A percentile compares a stretch with the other conserved stretches of the same genome.
These are phyloP conservation scores for Columba livia DNA, from an alignment of 2,113 vertebrate species.

Conservation along the genomic window DNA sequence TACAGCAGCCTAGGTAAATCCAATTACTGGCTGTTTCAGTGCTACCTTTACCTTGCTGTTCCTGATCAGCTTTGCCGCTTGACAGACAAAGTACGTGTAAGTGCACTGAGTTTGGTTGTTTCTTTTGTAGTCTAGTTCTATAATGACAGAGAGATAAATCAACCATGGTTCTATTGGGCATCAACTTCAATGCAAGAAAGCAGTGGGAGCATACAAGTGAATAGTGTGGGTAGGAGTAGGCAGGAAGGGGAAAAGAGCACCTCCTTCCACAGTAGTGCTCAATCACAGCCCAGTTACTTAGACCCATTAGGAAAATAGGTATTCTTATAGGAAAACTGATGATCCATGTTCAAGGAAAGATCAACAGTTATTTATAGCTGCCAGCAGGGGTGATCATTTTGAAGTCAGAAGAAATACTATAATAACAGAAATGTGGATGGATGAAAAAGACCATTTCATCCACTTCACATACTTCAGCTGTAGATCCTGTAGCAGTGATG, in stretches of 20 bases:
- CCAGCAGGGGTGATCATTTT: neutral
- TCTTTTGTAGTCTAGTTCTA: neutral
- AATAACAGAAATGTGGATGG: neutral
- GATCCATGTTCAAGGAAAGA: neutral
- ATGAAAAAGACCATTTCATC: neutral
- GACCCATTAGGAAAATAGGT: neutral
- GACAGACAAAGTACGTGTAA: neutral
- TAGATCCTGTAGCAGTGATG: accelerated
- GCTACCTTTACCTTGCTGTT: neutral
- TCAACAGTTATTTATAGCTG: neutral
- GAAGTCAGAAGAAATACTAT: neutral
- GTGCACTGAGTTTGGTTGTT: neutral
- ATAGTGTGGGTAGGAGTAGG: neutral
- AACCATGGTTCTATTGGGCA: neutral
- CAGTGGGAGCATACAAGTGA: neutral
- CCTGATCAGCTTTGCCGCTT: neutral
- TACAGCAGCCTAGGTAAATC: neutral
- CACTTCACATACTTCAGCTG: neutral
- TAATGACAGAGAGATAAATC: neutral
- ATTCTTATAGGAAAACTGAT: neutral
- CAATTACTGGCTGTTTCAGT: neutral
- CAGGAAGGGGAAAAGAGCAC: neutral
- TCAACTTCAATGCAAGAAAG: neutral
- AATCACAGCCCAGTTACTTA: neutral
- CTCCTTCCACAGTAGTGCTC: neutral